phyloP scores from a whole-genome alignment of 1,140 invertebrate species.

The Lepidurus packardi region DNA sequence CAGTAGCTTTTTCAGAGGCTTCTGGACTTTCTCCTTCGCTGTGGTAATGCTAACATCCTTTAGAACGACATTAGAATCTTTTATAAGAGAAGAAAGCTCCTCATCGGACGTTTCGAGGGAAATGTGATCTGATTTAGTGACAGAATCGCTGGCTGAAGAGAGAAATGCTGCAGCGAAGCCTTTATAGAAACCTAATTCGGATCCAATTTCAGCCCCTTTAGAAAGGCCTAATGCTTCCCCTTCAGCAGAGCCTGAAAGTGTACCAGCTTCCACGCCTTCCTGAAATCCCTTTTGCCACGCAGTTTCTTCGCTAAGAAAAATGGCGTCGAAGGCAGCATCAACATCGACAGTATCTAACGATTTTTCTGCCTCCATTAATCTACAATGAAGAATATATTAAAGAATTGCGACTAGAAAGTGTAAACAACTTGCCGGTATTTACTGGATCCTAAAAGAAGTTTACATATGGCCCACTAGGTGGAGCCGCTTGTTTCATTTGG shows the following conservation, averaged over 20 bases:
- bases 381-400: not conserved
- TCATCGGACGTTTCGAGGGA: not conserved
- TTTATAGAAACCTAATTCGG: conserved; percentile 57
- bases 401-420: not conserved
- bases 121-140: not conserved
- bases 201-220: conserved; percentile 56
- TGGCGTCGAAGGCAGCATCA: conserved; percentile 34
- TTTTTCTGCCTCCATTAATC: not conserved
- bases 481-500: no score
- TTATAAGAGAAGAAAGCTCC: not conserved
- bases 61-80: not conserved
- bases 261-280: conserved; percentile 54
- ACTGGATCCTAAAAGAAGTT: no score
- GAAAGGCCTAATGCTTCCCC: conserved; percentile 60
- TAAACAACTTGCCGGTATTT: not conserved
- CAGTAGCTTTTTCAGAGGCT: conserved; percentile 52
- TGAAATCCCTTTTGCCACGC: conserved; percentile 51
- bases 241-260: conserved; percentile 53
- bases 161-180: conserved; percentile 44
- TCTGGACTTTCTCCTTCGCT: conserved; percentile 49
- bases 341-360: conserved; percentile 21
- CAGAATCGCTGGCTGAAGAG: not conserved
- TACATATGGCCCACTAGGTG: no score
- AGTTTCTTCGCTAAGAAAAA: conserved; percentile 49
- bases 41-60: not conserved